Conservation (phyloP, 53 echinoderm and acorn worm genomes). For the Echinarachnius parma region DNA sequence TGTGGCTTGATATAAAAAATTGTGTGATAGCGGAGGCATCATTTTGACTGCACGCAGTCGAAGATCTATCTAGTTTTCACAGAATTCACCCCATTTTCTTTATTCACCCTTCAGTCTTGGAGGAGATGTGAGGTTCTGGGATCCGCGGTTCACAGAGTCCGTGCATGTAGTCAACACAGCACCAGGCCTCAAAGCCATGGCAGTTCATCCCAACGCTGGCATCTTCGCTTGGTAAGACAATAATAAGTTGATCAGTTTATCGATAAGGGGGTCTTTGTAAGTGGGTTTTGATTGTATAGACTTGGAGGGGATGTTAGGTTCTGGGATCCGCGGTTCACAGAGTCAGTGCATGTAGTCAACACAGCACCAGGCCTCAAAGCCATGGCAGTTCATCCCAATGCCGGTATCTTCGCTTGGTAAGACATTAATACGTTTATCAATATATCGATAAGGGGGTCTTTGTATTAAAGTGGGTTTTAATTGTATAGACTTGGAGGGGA, state of each 20-base stretch:
- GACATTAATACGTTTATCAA: slow-evolving; percentile 12
- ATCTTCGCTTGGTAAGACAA: slow-evolving; percentile 92
- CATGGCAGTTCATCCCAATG: slow-evolving; percentile 80
- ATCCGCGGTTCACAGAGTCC: slow-evolving; percentile 93
- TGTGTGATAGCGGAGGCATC: too few relatives aligned
- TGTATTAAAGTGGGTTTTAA: too few relatives aligned
- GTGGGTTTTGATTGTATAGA: too few relatives aligned
- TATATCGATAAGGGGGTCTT: too few relatives aligned
- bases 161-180: slow-evolving; percentile 77
- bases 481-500: background rate
- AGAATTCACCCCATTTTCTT: too few relatives aligned
- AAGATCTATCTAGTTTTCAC: too few relatives aligned
- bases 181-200: slow-evolving; percentile 68
- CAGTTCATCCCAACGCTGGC: slow-evolving; percentile 77
- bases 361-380: slow-evolving; percentile 67
- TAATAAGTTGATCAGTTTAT: too few relatives aligned
- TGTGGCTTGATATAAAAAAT: background rate
- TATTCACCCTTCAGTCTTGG: slow-evolving; percentile 68
- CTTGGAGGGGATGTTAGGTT: slow-evolving; percentile 89
- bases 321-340: slow-evolving; percentile 97
- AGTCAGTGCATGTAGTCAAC: slow-evolving; percentile 81
- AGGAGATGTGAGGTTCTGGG: slow-evolving; percentile 95
- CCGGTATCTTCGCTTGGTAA: slow-evolving; percentile 89
- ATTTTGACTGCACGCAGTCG: too few relatives aligned
- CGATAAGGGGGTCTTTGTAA: too few relatives aligned